Evolutionary conservation across 2,797 vertebrate species (phyloP).

Genomic region (Anisognathus igniventris): DNA sequence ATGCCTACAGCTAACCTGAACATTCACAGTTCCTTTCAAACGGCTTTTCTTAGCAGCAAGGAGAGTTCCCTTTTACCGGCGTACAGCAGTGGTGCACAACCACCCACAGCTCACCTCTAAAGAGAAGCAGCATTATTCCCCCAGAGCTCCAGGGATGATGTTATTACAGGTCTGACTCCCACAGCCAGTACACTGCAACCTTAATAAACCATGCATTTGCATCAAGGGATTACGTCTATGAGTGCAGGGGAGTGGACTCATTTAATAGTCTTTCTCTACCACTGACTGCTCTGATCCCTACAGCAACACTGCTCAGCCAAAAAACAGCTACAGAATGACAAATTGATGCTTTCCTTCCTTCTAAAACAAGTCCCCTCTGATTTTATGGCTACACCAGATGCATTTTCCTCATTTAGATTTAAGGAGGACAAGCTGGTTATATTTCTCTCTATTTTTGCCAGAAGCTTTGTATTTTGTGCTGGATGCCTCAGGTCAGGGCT

Average conservation of each 20-base stretch:
- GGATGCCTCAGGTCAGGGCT: background rate
- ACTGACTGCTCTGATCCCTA: background rate
- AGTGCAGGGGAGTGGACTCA: background rate
- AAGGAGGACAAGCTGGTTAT: conserved; percentile 30
- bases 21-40: background rate
- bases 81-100: background rate
- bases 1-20: background rate
- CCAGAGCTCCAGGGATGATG: background rate
- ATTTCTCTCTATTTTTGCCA: conserved; percentile 17
- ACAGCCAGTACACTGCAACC: background rate
- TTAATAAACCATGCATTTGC: conserved; percentile 46
- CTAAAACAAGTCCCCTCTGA: conserved; percentile 37
- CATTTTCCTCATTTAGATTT: conserved; percentile 15
- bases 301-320: background rate
- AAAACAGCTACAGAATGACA: background rate
- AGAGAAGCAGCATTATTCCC: background rate
- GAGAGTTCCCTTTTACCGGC: background rate
- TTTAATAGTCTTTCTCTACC: conserved; percentile 5
- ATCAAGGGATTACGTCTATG: conserved; percentile 14
- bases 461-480: conserved; percentile 2
- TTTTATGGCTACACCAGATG: conserved; percentile 2
- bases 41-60: background rate
- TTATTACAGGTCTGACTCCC: conserved; percentile 20
- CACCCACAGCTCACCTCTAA: background rate
- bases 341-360: background rate